A percentile compares a stretch with the other conserved stretches of the same genome.
Conservation (phyloP, 2,113 vertebrate genomes). For the Alligator sinensis region DNA sequence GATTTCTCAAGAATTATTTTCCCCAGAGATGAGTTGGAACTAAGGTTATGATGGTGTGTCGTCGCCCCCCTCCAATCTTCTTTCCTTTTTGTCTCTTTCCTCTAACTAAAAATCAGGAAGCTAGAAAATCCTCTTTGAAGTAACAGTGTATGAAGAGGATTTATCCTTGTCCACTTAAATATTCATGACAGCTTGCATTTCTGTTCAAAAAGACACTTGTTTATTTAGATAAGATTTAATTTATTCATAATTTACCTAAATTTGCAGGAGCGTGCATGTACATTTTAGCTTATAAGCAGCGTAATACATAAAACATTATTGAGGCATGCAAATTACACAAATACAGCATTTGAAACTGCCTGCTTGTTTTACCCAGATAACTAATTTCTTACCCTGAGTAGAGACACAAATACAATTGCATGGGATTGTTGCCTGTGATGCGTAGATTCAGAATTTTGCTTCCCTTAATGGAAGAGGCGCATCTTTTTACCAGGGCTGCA, state of each 20-base stretch:
- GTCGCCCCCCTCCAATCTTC: neutral
- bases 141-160: conserved; percentile 70
- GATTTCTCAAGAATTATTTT: conserved; percentile 29
- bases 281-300: conserved; percentile 81
- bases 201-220: conserved; percentile 86
- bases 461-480: conserved; percentile 20
- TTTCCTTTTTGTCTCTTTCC: conserved; percentile 47
- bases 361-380: conserved; percentile 81
- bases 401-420: conserved; percentile 64
- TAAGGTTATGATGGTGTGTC: neutral
- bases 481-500: neutral
- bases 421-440: conserved; percentile 54
- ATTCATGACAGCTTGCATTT: conserved; percentile 84
- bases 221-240: conserved; percentile 90
- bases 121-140: conserved; percentile 74
- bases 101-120: conserved; percentile 70
- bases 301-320: conserved; percentile 83
- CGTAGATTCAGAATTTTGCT: conserved; percentile 42
- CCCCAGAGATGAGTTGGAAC: conserved; percentile 38
- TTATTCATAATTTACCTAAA: conserved; percentile 89
- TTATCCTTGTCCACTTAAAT: conserved; percentile 83
- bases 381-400: conserved; percentile 65
- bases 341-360: conserved; percentile 58
- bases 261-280: conserved; percentile 82
- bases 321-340: conserved; percentile 79